Conservation (phyloP, 2,888 invertebrate genomes). For the Cryptops parisi region DNA sequence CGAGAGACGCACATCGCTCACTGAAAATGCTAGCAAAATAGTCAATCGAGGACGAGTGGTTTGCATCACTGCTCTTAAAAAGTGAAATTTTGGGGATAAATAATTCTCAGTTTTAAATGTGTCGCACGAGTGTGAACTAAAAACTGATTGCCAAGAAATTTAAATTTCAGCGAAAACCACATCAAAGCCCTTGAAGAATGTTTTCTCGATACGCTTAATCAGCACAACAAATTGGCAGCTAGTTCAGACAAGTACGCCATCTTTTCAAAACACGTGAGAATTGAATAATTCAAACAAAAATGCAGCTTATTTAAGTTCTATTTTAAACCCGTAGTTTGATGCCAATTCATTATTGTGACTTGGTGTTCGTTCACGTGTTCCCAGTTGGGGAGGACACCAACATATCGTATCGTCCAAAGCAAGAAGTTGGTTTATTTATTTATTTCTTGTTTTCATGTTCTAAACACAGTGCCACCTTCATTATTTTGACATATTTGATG, state of each 20-base stretch:
- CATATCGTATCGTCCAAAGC: conserved; percentile 53
- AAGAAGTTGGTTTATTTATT: conserved; percentile 40
- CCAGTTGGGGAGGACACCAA: conserved; percentile 64
- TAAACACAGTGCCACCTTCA: conserved; percentile 21
- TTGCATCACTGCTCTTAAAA: conserved; percentile 71
- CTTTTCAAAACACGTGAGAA: neutral
- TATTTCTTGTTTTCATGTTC: conserved; percentile 9
- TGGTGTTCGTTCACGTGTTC: conserved; percentile 76
- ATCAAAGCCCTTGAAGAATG: conserved; percentile 75
- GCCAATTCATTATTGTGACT: conserved; percentile 70
- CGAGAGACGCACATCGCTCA: conserved; percentile 38
- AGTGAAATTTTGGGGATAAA: conserved; percentile 22
- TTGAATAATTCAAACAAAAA: neutral
- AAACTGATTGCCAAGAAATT: neutral
- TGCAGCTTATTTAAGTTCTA: neutral
- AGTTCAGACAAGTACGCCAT: conserved; percentile 43
- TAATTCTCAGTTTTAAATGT: neutral
- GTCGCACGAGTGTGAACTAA: neutral
- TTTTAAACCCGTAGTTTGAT: conserved; percentile 38
- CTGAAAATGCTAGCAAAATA: conserved; percentile 36
- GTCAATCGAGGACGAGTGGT: conserved; percentile 64
- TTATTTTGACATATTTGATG: no score
- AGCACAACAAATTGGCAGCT: conserved; percentile 58
- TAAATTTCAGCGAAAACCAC: conserved; percentile 53
- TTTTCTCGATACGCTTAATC: conserved; percentile 60